Evolutionary conservation across 2,797 vertebrate genomes (phyloP).

Genomic region (Halcyon leucocephala): DNA sequence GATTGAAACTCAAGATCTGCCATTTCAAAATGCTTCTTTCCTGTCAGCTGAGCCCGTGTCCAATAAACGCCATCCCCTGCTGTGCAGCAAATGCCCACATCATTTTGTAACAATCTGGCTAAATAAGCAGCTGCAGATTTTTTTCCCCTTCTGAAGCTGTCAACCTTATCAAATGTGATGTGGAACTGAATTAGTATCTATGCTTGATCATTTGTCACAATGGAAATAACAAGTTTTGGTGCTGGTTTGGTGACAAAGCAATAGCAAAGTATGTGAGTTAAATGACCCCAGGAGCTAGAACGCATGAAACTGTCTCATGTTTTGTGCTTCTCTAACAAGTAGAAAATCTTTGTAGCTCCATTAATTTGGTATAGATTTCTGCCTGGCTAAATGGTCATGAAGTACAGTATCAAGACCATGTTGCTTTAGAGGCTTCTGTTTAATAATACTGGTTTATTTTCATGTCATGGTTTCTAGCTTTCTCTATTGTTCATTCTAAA

Average conservation of each 20-base stretch:
- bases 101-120: conserved; percentile 42
- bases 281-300: background rate
- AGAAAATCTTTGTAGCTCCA: background rate
- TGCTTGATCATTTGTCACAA: background rate
- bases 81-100: conserved; percentile 54
- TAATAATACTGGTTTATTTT: background rate
- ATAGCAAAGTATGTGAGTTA: background rate
- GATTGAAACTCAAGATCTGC: conserved; percentile 42
- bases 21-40: conserved; percentile 33
- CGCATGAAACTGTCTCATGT: background rate
- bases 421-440: background rate
- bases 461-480: background rate
- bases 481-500: background rate
- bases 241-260: background rate
- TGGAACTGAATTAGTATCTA: conserved; percentile 14
- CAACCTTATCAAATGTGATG: conserved; percentile 23
- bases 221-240: conserved; percentile 20
- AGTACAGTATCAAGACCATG: background rate
- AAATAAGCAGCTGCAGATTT: conserved; percentile 59
- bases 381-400: background rate
- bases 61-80: background rate
- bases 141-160: background rate
- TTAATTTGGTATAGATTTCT: background rate
- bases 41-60: conserved; percentile 17
- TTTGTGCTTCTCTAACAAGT: background rate